Conservation (phyloP, 2,888 invertebrate genomes). For the Rhagonycha fulva region DNA sequence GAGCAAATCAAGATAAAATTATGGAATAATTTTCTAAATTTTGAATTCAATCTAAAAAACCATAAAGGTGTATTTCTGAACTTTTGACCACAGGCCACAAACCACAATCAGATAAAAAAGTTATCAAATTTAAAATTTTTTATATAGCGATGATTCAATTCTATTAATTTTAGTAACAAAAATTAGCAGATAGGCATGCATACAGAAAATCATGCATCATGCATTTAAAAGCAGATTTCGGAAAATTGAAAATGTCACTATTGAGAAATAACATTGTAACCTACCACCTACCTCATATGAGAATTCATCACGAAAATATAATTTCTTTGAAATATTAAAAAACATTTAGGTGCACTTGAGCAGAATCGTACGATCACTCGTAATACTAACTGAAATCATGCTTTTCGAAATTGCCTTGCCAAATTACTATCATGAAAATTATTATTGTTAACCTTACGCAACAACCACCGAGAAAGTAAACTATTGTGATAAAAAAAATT, state of each 20-base stretch:
- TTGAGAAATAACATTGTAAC: slow-evolving; percentile 1
- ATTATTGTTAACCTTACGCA: neutral
- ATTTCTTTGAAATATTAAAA: neutral
- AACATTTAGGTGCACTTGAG: neutral
- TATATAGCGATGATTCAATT: neutral
- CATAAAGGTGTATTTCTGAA: neutral
- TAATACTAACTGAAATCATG: neutral
- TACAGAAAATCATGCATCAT: neutral
- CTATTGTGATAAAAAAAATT: neutral
- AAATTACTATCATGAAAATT: neutral
- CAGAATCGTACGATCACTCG: neutral
- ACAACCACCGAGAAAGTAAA: neutral
- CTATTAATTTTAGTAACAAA: neutral
- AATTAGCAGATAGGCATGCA: neutral
- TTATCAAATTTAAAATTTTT: neutral
- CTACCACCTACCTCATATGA: slow-evolving; percentile 27
- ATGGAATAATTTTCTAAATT: neutral
- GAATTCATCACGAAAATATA: slow-evolving; percentile 1
- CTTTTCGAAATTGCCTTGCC: neutral
- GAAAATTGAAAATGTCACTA: neutral
- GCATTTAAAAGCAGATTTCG: neutral
- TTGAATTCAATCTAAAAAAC: neutral
- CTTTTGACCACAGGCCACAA: neutral
- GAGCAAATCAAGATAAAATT: too few species aligned
- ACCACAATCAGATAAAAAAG: neutral